Conservation (phyloP, 2,113 vertebrate species). For the Cygnus atratus region DNA sequence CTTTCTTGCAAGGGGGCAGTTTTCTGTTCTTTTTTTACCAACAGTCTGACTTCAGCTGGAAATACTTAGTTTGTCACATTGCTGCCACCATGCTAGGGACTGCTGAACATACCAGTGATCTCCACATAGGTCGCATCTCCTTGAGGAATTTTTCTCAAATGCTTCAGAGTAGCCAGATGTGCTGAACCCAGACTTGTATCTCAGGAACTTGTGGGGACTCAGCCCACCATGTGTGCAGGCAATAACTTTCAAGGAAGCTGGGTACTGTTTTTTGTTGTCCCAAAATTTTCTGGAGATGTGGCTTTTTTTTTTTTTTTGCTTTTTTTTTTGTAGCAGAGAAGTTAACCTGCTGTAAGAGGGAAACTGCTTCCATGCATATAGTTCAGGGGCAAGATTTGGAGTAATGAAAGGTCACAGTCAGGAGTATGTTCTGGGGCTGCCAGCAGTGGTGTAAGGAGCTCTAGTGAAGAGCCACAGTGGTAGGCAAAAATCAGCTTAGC, state of each 20-base stretch:
- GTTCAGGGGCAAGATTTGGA: not conserved
- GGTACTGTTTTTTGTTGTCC: not conserved
- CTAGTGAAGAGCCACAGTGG: not conserved
- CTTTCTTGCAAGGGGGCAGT: not conserved
- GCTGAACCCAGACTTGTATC: not conserved
- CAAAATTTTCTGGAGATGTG: not conserved
- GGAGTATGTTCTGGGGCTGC: not conserved
- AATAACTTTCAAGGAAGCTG: not conserved
- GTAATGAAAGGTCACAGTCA: not conserved
- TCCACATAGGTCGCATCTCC: not conserved
- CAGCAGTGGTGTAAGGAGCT: not conserved
- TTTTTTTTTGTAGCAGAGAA: not conserved
- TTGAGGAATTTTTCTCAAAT: not conserved
- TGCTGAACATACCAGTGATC: accelerated
- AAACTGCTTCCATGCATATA: not conserved
- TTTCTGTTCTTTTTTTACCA: not conserved
- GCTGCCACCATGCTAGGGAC: not conserved
- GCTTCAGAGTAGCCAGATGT: not conserved
- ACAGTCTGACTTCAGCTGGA: not conserved
- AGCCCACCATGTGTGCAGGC: not conserved
- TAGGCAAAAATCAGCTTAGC: not conserved
- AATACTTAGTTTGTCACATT: not conserved
- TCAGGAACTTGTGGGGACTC: not conserved
- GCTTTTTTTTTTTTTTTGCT: not conserved
- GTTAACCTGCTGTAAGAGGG: not conserved